phyloP scores from a whole-genome alignment of 2,797 vertebrate genomes.

The Crocidura indochinensis region DNA sequence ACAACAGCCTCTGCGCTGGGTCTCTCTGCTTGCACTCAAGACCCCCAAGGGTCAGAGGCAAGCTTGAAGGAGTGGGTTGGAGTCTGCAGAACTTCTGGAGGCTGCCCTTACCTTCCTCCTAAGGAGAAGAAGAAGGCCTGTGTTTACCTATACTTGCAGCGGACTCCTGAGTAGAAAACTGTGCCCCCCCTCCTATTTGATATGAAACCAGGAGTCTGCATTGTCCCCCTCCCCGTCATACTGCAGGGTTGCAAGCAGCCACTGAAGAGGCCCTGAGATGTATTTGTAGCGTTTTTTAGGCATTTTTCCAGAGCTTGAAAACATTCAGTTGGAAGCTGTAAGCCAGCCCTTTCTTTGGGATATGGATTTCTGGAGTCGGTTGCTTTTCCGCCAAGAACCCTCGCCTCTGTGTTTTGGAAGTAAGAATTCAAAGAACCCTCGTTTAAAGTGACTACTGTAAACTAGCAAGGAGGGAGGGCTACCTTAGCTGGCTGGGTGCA shows the following conservation, averaged over 20 bases:
- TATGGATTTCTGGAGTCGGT: slow-evolving; percentile 77
- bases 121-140: slow-evolving; percentile 53
- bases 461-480: slow-evolving; percentile 25
- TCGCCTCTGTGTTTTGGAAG: slow-evolving; percentile 75
- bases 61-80: slow-evolving; percentile 47
- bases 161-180: slow-evolving; percentile 70
- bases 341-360: slow-evolving; percentile 62
- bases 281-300: slow-evolving; percentile 43
- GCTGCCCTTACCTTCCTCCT: slow-evolving; percentile 2
- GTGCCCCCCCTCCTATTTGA: slow-evolving; percentile 70
- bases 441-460: slow-evolving; percentile 69
- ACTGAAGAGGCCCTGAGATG: slow-evolving; percentile 66
- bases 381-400: slow-evolving; percentile 77
- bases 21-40: background rate
- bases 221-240: slow-evolving; percentile 61
- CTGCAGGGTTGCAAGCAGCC: slow-evolving; percentile 69
- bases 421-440: slow-evolving; percentile 75
- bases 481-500: slow-evolving; percentile 44
- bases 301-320: slow-evolving; percentile 82
- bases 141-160: slow-evolving; percentile 49
- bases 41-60: slow-evolving; percentile 47
- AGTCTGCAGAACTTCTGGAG: slow-evolving; percentile 56
- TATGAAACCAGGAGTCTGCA: slow-evolving; percentile 58
- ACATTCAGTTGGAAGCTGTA: slow-evolving; percentile 77
- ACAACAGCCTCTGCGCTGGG: slow-evolving; percentile 8